Base-by-base conservation (phyloP, 2,113 vertebrate genomes). In the Callipepla californica region DNA sequence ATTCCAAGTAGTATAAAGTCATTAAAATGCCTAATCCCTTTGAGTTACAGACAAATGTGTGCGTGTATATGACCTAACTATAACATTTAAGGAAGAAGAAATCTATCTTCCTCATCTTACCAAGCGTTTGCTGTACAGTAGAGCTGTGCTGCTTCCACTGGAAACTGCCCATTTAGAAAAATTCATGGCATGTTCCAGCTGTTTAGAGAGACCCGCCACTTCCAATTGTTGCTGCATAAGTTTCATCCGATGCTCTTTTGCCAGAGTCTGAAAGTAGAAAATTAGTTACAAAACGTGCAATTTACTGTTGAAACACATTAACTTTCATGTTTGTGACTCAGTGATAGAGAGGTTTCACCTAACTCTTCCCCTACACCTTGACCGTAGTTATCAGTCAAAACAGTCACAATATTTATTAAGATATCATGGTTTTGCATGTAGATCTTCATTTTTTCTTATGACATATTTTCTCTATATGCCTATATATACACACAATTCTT, bases 121-220 rank as follows among this genome's bases (percentile, higher is more conserved):
- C 98, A 99, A 96, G 72, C 98, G 98, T 95, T 99, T 99, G 97
- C 99, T 99, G 97, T 99, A 99, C 7, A 99, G 96, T 19, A 99
- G 96, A 1, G 99, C 99, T 17, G 99, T 99, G 82, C 99, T 99
- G 90, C 99, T 99, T 65, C 99, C 98, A 95, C 98, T 99, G 88
- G 98, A 98, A 74, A 99, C 99, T 14, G 99, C 99, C 99, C 98
- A 99, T 90, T 99, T 99, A 69, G 99, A 99, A 94, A 99, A 99
- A 95, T 98, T 98, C 98, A 99, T 99, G 28, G 99, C 99, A 4
- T 99, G 99, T 91, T 99, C 99, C 58, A 99, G 96, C 91, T 99
- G 99, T 80, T 98, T 98, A 65, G 98, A 98, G 93, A 99, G 98
- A 73, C 98, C 98, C 88, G 97, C 98, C 66, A 99, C 98, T 87